Percentiles rank a stretch among this genome's conserved stretches.
Conservation (phyloP, 1,140 invertebrate species). For the Drosophila orena region DNA sequence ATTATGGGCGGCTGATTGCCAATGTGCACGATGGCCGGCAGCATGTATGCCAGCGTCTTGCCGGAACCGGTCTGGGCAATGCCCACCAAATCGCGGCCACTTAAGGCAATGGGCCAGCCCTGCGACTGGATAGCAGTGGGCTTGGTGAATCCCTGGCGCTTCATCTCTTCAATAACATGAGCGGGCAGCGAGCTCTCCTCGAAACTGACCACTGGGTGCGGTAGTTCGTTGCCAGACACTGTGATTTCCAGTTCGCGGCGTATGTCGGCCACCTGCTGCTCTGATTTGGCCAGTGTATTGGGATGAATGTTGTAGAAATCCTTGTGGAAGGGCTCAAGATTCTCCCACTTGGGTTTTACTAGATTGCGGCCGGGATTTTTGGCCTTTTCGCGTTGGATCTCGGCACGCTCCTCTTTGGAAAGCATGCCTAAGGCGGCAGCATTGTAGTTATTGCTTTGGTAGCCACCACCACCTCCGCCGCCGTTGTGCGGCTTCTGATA, state of each 20-base stretch:
- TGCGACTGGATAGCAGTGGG: conserved; percentile 95
- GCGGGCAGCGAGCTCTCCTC: conserved; percentile 96
- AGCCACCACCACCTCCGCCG: conserved; percentile 52
- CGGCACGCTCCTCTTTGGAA: conserved; percentile 85
- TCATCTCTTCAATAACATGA: conserved; percentile 91
- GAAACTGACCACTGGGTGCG: conserved; percentile 94
- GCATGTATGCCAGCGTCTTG: conserved; percentile 95
- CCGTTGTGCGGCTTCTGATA: conserved; percentile 77
- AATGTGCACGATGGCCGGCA: conserved; percentile 91
- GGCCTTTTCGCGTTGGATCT: conserved; percentile 87
- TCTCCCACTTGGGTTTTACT: conserved; percentile 94
- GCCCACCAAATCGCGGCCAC: conserved; percentile 95
- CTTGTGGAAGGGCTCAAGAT: conserved; percentile 94
- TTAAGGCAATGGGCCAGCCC: conserved; percentile 97
- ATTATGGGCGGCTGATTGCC: conserved; percentile 89
- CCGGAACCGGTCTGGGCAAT: conserved; percentile 98
- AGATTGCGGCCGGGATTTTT: conserved; percentile 92
- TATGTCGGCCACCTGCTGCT: conserved; percentile 91
- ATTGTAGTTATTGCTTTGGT: conserved; percentile 76
- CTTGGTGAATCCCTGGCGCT: conserved; percentile 92
- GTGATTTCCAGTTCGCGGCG: conserved; percentile 93
- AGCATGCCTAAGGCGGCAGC: conserved; percentile 72
- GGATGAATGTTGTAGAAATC: conserved; percentile 96
- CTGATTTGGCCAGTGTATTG: conserved; percentile 89
- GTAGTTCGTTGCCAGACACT: conserved; percentile 92